A percentile compares a stretch with the other conserved stretches of the same genome.
Evolutionary conservation across 2,113 vertebrate genomes (phyloP).

Genomic region (Uria aalge): DNA sequence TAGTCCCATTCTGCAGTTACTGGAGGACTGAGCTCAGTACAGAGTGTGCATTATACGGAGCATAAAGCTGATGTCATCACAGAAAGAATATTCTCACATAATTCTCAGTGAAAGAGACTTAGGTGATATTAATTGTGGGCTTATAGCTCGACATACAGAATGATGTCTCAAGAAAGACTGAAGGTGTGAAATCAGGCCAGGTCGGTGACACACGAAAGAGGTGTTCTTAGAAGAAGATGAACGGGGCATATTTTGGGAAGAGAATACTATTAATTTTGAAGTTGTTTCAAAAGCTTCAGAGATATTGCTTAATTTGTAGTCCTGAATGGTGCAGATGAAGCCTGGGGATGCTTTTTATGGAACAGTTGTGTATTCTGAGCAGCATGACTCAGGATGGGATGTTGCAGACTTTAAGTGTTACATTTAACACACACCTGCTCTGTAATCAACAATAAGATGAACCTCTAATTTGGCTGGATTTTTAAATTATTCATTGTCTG

Average conservation of each 20-base stretch:
- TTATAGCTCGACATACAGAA: neutral
- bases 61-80: neutral
- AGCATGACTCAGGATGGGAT: neutral
- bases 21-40: neutral
- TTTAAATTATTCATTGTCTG: neutral
- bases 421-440: neutral
- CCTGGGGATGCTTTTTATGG: neutral
- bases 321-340: neutral
- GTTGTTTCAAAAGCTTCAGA: neutral
- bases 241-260: neutral
- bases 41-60: neutral
- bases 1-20: neutral
- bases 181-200: neutral
- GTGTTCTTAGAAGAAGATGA: neutral
- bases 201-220: neutral
- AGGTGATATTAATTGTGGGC: neutral
- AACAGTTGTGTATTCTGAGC: neutral
- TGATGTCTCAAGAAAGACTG: neutral
- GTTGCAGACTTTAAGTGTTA: neutral
- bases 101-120: neutral
- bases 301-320: neutral
- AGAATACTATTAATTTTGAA: neutral
- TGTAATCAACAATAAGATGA: neutral
- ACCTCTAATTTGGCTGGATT: neutral
- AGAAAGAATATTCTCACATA: neutral